Evolutionary conservation across 2,888 invertebrate genomes (phyloP).

Genomic region (Crematogaster levior): DNA sequence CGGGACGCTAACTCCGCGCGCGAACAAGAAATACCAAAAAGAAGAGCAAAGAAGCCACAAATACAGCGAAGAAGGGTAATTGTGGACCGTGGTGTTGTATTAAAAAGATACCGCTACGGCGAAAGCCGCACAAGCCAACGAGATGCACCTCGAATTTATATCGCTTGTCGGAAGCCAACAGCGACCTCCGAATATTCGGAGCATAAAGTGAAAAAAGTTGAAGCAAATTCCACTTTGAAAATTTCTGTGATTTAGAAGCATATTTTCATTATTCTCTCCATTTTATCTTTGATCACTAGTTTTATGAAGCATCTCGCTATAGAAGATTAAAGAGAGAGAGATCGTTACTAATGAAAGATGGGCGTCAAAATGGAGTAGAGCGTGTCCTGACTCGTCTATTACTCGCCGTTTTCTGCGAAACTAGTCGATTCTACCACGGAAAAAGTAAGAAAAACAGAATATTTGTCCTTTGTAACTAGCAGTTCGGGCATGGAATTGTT

Average conservation of each 20-base stretch:
- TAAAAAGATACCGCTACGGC: background rate
- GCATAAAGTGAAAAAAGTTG: background rate
- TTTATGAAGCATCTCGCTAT: background rate
- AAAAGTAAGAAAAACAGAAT: background rate
- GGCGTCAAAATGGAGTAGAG: background rate
- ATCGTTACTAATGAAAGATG: background rate
- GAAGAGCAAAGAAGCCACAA: constrained; percentile 6
- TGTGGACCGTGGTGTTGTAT: background rate
- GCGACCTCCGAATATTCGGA: constrained; percentile 8
- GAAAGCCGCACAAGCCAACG: constrained; percentile 23
- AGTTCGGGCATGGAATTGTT: background rate
- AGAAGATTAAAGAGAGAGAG: too few relatives aligned
- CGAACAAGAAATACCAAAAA: constrained; percentile 21
- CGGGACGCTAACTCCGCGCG: constrained; percentile 16
- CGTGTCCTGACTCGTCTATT: too few relatives aligned
- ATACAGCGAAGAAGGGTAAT: constrained; percentile 26
- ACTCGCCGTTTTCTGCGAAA: background rate
- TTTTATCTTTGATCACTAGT: background rate
- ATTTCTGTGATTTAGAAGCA: background rate
- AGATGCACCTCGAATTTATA: constrained; percentile 35
- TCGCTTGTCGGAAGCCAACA: background rate
- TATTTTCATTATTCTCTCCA: background rate
- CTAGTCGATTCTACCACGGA: background rate
- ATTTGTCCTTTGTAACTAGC: background rate
- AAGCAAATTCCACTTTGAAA: background rate